Percentiles rank a stretch among this genome's conserved stretches.
Conservation (phyloP, 2,888 invertebrate species). For the Tachystola acroxantha region DNA sequence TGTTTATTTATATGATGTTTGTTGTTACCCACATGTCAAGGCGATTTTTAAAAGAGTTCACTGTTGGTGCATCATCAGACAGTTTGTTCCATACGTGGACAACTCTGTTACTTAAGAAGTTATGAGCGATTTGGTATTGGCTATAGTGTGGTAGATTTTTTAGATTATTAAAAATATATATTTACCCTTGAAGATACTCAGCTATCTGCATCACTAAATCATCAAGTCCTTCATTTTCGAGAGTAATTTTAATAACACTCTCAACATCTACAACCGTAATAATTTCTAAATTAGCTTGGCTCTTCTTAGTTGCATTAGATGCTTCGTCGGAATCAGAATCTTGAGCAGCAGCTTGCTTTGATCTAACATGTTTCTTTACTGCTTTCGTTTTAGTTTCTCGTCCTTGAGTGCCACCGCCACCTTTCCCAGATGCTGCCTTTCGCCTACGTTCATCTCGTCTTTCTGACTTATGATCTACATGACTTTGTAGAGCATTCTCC, state of each 20-base stretch:
- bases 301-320: constrained; percentile 54
- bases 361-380: constrained; percentile 87
- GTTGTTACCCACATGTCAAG: too few species aligned
- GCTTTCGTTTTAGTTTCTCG: constrained; percentile 97
- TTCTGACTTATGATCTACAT: constrained; percentile 79
- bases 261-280: constrained; percentile 83
- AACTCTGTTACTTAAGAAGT: too few species aligned
- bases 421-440: constrained; percentile 91
- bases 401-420: constrained; percentile 95
- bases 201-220: constrained; percentile 85
- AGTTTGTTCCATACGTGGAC: too few species aligned
- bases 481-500: constrained; percentile 42
- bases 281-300: constrained; percentile 76
- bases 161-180: not conserved
- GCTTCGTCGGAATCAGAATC: constrained; percentile 85
- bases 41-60: too few species aligned
- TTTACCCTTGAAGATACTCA: constrained; percentile 81
- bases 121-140: too few species aligned
- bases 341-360: constrained; percentile 74
- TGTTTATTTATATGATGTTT: too few species aligned
- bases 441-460: constrained; percentile 92
- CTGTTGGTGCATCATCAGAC: too few species aligned
- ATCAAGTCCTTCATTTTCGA: constrained; percentile 86
- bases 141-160: too few species aligned
- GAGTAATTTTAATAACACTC: constrained; percentile 73